Base-by-base conservation (phyloP, 2,797 vertebrate genomes). In the Muscicapa striata region DNA sequence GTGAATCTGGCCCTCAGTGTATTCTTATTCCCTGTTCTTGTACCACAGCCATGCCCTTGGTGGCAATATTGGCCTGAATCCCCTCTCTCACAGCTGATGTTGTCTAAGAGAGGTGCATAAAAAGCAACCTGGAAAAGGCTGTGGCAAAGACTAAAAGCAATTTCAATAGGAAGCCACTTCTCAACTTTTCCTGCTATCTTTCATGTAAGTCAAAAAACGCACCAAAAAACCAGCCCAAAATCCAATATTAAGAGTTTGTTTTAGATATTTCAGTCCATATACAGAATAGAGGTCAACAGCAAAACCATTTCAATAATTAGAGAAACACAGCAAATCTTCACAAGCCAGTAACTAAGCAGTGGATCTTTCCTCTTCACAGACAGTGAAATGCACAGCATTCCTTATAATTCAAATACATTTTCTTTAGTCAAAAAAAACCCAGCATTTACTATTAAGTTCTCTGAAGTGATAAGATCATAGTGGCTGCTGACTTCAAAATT, bases 401-500 rank as follows among this genome's bases (percentile, higher is more conserved):
- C 29, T 86, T 70, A 84, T 93, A 93, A 82, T 67, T 62, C 49
- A 77, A 43, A 77, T 76, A 67, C 48, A 90, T 40, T 96, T 74
- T 74, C 49, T 62, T 75, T 49, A 46, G 75, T 90, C 74, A 93
- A 96, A 95, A 95, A 91, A 62, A 78, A 95, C 95, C 94, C 73
- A 79, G 76, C 15, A 30, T 94, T 91, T 89, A 83, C 87, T 91
- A 80, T 75, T 89, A 92, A 68, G 93, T 86, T 93, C 59, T 94
- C 75, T 93, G 30, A 93, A 86, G 43, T 49, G 91, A 51, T 75
- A 92, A 23, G 64, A 59, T 89, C 61, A 78, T 72, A 78, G 90
- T 40, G 63, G 89, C 61, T 94, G 62, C 92, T 89, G 80, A 97
- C 74, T 97, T 96, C 79, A 93, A 89, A 94, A 85, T 89, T 89